Conservation (phyloP, 2,888 invertebrate genomes). For the Tenthredo mesomela region DNA sequence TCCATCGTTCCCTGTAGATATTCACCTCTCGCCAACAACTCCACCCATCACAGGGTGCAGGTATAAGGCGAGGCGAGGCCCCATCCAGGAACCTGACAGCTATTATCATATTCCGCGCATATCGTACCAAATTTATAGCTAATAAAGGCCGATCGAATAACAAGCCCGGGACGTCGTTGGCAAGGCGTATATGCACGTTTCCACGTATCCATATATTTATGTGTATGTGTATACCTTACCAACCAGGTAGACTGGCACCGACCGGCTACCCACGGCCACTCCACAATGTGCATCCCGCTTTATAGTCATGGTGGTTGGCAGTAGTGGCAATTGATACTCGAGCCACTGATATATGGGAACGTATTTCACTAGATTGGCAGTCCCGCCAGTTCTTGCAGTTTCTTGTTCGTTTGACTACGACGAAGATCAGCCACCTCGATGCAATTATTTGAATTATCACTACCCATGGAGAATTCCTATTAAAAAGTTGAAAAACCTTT, state of each 20-base stretch:
- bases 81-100: slow-evolving; percentile 59
- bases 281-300: slow-evolving; percentile 59
- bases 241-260: slow-evolving; percentile 27
- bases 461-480: slow-evolving; percentile 4
- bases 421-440: slow-evolving; percentile 42
- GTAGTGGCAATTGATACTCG: slow-evolving; percentile 70
- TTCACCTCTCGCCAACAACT: slow-evolving; percentile 24
- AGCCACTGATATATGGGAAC: slow-evolving; percentile 67
- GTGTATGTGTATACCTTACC: slow-evolving; percentile 26
- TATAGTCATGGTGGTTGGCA: slow-evolving; percentile 69
- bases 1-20: slow-evolving; percentile 6
- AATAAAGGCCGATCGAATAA: slow-evolving; percentile 69
- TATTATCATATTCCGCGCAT: slow-evolving; percentile 69
- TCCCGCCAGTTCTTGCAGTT: slow-evolving; percentile 55
- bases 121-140: slow-evolving; percentile 68
- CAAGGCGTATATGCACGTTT: slow-evolving; percentile 43
- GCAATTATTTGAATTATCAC: slow-evolving; percentile 34
- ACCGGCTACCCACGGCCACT: slow-evolving; percentile 43
- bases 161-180: slow-evolving; percentile 56
- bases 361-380: slow-evolving; percentile 68
- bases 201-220: slow-evolving; percentile 43
- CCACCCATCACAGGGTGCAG: slow-evolving; percentile 40
- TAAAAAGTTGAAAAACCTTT: slow-evolving; percentile 1
- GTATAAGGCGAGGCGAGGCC: slow-evolving; percentile 48
- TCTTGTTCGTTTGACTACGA: slow-evolving; percentile 36